Percentiles rank a stretch among this genome's conserved stretches.
These are phyloP conservation scores for Spongia lamella DNA, from an alignment of 37 sponge, comb jelly and placozoan species.

Conservation along the genomic window DNA sequence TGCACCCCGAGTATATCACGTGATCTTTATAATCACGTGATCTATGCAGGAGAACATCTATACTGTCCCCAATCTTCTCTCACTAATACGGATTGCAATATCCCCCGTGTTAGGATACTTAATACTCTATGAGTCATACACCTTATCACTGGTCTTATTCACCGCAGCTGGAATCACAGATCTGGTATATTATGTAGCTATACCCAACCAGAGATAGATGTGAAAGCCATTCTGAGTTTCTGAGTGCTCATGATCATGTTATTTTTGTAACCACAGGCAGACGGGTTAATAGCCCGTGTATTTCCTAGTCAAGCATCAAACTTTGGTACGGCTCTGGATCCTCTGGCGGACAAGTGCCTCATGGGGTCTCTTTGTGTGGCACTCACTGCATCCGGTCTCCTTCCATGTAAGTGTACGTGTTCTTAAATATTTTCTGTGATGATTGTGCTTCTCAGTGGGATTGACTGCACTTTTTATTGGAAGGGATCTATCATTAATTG, in stretches of 20 bases:
- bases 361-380: constrained; percentile 54
- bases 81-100: constrained; percentile 45
- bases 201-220: no score
- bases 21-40: no score
- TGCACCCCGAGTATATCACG: neutral
- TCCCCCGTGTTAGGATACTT: constrained; percentile 77
- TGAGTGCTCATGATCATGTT: no score
- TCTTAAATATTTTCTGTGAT: neutral
- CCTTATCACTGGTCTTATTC: constrained; percentile 57
- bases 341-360: constrained; percentile 86
- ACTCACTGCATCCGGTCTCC: constrained; percentile 46
- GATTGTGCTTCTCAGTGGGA: constrained; percentile 20
- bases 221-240: no score
- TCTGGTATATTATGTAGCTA: constrained; percentile 33
- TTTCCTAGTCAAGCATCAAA: constrained; percentile 68
- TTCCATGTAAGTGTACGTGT: constrained; percentile 63
- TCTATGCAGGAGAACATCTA: constrained; percentile 79
- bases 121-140: constrained; percentile 49
- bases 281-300: constrained; percentile 84
- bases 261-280: constrained; percentile 64
- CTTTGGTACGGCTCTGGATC: constrained; percentile 81
- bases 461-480: constrained; percentile 63
- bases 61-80: constrained; percentile 83
- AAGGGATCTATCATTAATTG: constrained; percentile 68
- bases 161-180: constrained; percentile 68